These are phyloP conservation scores for Hyperopisus bebe DNA, from an alignment of 2,113 vertebrate species.

Conservation along the genomic window DNA sequence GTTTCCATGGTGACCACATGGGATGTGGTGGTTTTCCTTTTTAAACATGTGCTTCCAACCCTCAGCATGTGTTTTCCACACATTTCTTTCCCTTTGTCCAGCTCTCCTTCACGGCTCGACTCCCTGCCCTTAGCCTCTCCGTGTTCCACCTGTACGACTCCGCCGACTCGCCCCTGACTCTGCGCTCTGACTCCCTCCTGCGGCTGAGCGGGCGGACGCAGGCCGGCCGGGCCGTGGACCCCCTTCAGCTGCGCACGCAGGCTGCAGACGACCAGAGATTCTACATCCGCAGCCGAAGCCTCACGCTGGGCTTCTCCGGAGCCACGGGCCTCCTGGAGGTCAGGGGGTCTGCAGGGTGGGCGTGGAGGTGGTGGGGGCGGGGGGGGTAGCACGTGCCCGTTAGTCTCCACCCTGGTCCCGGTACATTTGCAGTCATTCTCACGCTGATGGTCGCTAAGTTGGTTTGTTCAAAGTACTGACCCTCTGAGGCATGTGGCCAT, in stretches of 20 bases:
- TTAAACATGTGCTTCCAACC: background rate
- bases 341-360: slow-evolving; percentile 20
- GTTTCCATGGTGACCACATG: background rate
- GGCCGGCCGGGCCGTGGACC: slow-evolving; percentile 51
- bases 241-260: slow-evolving; percentile 66
- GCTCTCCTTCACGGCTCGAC: slow-evolving; percentile 78
- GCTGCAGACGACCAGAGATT: slow-evolving; percentile 63
- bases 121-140: slow-evolving; percentile 74
- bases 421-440: background rate
- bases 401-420: background rate
- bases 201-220: slow-evolving; percentile 61
- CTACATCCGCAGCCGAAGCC: slow-evolving; percentile 76
- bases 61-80: background rate
- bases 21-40: background rate
- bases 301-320: slow-evolving; percentile 84
- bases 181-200: slow-evolving; percentile 69
- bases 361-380: background rate
- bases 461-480: background rate
- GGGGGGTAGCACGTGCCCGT: background rate
- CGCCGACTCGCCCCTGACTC: slow-evolving; percentile 53
- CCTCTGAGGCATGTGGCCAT: background rate
- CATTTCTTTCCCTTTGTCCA: slow-evolving; percentile 38
- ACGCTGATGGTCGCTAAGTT: background rate
- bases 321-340: slow-evolving; percentile 81
- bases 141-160: slow-evolving; percentile 79